Percentiles rank a stretch among this genome's conserved stretches.
phyloP scores from a whole-genome alignment of 92 coral and sea anemone species.

The Siderastrea siderea region DNA sequence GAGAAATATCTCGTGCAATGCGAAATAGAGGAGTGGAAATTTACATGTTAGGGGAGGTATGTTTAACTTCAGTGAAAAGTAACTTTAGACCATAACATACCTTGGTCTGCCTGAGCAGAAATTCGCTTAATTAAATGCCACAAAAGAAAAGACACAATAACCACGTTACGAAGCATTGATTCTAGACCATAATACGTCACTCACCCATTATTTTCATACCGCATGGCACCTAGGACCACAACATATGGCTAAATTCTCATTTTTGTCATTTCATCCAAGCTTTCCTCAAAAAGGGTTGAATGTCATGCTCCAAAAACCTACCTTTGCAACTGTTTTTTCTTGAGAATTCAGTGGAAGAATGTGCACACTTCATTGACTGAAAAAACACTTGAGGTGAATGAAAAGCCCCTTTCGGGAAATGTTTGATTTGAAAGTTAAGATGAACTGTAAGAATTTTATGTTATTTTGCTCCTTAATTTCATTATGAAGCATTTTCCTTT shows the following conservation, averaged over 20 bases:
- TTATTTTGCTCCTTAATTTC: not conserved
- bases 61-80: not conserved
- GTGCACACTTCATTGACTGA: too few relatives aligned
- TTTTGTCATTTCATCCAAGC: not conserved
- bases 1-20: conserved; percentile 99
- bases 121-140: too few relatives aligned
- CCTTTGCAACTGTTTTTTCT: too few relatives aligned
- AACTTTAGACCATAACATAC: not conserved
- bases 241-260: not conserved
- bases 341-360: not conserved
- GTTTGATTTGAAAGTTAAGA: not conserved
- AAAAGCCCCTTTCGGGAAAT: not conserved
- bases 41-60: conserved; percentile 90
- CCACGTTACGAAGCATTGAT: too few relatives aligned
- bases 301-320: not conserved
- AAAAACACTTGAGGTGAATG: not conserved
- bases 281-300: not conserved
- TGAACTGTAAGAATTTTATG: not conserved
- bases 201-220: not conserved
- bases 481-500: not conserved
- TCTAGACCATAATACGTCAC: not conserved
- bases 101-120: not conserved
- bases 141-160: too few relatives aligned
- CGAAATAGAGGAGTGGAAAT: conserved; percentile 98
- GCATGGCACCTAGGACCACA: not conserved